A percentile compares a stretch with the other conserved stretches of the same genome.
Conservation (phyloP, 2,888 invertebrate species). For the Chirona hameri region DNA sequence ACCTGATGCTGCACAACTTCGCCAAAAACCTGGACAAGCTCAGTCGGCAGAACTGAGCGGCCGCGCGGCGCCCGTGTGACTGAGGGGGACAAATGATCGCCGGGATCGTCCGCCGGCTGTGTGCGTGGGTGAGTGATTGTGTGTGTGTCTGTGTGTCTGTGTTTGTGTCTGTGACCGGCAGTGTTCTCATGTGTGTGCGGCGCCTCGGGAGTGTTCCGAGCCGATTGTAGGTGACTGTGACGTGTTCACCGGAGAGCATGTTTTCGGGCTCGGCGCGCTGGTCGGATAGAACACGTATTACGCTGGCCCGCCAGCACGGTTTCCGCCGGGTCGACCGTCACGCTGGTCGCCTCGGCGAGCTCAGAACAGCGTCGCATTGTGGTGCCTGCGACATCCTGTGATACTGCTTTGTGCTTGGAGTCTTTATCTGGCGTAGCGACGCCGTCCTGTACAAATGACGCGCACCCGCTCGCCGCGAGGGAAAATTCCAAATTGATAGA, state of each 20-base stretch:
- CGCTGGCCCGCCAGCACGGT: neutral
- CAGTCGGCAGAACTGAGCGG: neutral
- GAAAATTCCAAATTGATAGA: neutral
- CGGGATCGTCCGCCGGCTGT: neutral
- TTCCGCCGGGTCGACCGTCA: neutral
- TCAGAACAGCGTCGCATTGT: neutral
- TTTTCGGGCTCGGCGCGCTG: neutral
- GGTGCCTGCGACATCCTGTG: neutral
- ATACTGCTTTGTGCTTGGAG: neutral
- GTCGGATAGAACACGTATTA: neutral
- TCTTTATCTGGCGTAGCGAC: neutral
- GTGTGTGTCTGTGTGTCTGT: neutral
- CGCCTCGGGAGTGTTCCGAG: neutral
- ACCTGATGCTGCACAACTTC: conserved; percentile 49
- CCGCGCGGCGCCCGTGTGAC: neutral
- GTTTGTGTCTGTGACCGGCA: neutral
- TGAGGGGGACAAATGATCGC: neutral
- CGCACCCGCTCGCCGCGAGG: neutral
- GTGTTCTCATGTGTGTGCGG: neutral
- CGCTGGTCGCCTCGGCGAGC: neutral
- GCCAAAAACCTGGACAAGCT: neutral
- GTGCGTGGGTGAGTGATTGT: neutral
- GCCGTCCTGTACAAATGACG: neutral
- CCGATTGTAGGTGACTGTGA: neutral
- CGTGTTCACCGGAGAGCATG: neutral